These are phyloP conservation scores for Hirtodrosophila duncani DNA, from an alignment of 2,888 invertebrate species.

Conservation along the genomic window DNA sequence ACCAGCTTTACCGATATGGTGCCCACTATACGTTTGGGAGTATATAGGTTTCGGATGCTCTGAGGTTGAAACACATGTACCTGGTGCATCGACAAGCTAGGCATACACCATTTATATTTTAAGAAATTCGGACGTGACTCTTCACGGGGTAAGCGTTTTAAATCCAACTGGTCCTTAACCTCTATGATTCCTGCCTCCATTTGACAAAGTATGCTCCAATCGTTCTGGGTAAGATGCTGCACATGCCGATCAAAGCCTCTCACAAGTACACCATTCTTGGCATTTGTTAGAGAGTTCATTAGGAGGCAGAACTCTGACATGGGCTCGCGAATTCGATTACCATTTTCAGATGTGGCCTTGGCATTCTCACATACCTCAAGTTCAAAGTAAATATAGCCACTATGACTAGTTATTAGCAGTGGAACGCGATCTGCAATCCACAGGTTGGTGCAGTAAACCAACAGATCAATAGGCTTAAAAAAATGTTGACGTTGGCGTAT, in stretches of 20 bases:
- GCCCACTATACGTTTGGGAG: not conserved
- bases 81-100: slow-evolving; percentile 27
- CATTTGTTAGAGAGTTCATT: slow-evolving; percentile 20
- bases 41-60: slow-evolving; percentile 3
- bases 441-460: slow-evolving; percentile 26
- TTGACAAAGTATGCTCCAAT: slow-evolving; percentile 32
- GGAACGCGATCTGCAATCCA: slow-evolving; percentile 33
- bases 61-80: not conserved
- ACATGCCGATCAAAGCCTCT: slow-evolving; percentile 27
- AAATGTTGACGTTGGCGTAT: slow-evolving; percentile 14
- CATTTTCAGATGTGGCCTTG: not conserved
- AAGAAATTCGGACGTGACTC: slow-evolving; percentile 20
- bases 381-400: slow-evolving; percentile 36
- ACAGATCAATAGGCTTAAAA: slow-evolving; percentile 34
- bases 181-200: slow-evolving; percentile 29
- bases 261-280: not conserved
- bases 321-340: slow-evolving; percentile 4
- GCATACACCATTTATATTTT: slow-evolving; percentile 37
- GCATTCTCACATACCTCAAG: slow-evolving; percentile 14
- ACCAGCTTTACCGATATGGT: slow-evolving; percentile 42
- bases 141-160: slow-evolving; percentile 23
- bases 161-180: slow-evolving; percentile 3
- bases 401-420: slow-evolving; percentile 24
- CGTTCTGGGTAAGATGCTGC: slow-evolving; percentile 30
- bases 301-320: slow-evolving; percentile 33